Evolutionary conservation across 2,888 invertebrate genomes (phyloP).

Genomic region (Escarpia spicata): DNA sequence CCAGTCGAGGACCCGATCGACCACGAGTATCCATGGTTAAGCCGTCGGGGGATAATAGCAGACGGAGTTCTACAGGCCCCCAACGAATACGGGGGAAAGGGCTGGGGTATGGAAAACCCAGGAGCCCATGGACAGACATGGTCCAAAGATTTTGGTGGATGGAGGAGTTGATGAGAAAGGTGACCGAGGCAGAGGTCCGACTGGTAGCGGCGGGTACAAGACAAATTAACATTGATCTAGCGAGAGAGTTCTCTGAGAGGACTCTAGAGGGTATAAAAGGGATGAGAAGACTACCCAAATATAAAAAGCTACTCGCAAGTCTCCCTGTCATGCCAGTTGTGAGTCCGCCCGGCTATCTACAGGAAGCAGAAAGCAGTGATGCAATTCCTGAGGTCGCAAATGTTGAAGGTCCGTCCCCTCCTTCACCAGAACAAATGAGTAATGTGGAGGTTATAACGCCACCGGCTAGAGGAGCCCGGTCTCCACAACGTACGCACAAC

Average conservation of each 20-base stretch:
- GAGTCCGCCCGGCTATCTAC: background rate
- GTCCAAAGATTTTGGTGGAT: background rate
- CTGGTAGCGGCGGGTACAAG: background rate
- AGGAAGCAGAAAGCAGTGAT: background rate
- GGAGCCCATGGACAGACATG: background rate
- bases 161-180: background rate
- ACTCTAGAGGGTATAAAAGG: background rate
- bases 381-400: background rate
- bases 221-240: background rate
- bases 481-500: background rate
- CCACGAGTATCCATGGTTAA: background rate
- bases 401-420: background rate
- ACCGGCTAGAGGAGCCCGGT: background rate
- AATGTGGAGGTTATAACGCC: background rate
- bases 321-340: background rate
- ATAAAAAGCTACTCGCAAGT: background rate
- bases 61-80: background rate
- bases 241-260: background rate
- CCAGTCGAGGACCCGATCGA: background rate
- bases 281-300: conserved; percentile 8
- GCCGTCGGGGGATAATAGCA: background rate
- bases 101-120: background rate
- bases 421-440: background rate
- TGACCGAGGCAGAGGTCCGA: background rate
- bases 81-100: background rate